Conservation (phyloP, 2,797 vertebrate genomes). For the Podargus strigoides region DNA sequence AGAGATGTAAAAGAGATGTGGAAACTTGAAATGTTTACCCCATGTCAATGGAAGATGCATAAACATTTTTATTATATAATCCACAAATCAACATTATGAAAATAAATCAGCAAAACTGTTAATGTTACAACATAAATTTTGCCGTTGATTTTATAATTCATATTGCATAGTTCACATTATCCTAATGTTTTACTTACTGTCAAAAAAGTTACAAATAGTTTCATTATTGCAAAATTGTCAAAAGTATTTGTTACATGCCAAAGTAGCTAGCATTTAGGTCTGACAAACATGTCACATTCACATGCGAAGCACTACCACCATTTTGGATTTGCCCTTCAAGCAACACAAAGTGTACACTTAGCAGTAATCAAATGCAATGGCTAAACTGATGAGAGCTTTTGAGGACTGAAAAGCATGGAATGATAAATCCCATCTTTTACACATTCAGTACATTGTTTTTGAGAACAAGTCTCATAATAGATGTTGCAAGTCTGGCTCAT, state of each 20-base stretch:
- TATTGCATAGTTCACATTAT: neutral
- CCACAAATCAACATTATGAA: neutral
- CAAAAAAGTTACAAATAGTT: neutral
- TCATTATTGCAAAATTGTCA: neutral
- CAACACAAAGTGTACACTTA: neutral
- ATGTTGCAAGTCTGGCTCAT: neutral
- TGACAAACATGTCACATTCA: neutral
- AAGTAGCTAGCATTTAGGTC: neutral
- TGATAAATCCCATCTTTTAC: neutral
- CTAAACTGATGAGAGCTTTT: neutral
- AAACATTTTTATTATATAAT: neutral
- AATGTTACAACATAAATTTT: neutral
- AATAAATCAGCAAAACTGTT: neutral
- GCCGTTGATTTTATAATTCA: neutral
- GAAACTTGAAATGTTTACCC: neutral
- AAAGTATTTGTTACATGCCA: neutral
- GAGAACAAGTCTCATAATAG: neutral
- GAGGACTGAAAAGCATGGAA: neutral
- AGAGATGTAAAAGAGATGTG: neutral
- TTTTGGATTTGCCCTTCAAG: neutral
- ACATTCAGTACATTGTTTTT: neutral
- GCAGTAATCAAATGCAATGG: neutral
- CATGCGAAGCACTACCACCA: neutral
- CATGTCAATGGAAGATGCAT: neutral
- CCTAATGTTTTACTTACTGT: neutral